phyloP scores from a whole-genome alignment of 2,797 vertebrate species.

The Rhabdophis nuchalis region DNA sequence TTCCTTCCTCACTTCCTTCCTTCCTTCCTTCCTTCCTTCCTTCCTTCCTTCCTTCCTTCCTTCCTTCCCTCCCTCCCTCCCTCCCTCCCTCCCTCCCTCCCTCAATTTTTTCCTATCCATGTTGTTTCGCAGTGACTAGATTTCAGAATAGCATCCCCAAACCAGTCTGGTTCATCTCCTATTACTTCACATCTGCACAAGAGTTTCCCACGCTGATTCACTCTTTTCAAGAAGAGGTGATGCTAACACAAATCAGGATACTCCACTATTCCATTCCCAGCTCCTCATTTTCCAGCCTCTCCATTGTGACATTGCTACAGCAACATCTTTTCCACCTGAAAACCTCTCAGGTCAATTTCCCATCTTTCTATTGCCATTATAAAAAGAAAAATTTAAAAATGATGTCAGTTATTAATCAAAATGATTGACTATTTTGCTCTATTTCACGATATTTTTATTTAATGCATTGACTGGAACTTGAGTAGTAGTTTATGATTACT shows the following conservation, averaged over 20 bases:
- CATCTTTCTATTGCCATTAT: not conserved
- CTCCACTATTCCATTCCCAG: not conserved
- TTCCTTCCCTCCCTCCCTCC: too few species aligned
- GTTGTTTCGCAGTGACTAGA: not conserved
- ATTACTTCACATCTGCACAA: not conserved
- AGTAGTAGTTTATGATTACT: not conserved
- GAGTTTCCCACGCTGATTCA: not conserved
- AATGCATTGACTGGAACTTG: not conserved
- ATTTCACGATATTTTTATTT: not conserved
- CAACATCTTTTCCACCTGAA: not conserved
- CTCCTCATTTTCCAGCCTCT: not conserved
- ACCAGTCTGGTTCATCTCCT: not conserved
- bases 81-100: too few species aligned
- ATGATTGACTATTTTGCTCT: not conserved
- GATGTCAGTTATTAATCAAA: not conserved
- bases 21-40: too few species aligned
- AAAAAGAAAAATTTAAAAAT: not conserved
- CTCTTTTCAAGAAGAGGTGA: not conserved
- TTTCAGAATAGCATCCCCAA: not conserved
- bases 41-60: too few species aligned
- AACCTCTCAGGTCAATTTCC: not conserved
- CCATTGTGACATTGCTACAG: not conserved
- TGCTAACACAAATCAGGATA: not conserved
- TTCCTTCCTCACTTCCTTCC: too few species aligned
- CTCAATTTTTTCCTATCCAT: too few species aligned